Evolutionary conservation across 2,888 invertebrate species (phyloP).

Genomic region (Drosophila tanythrix): DNA sequence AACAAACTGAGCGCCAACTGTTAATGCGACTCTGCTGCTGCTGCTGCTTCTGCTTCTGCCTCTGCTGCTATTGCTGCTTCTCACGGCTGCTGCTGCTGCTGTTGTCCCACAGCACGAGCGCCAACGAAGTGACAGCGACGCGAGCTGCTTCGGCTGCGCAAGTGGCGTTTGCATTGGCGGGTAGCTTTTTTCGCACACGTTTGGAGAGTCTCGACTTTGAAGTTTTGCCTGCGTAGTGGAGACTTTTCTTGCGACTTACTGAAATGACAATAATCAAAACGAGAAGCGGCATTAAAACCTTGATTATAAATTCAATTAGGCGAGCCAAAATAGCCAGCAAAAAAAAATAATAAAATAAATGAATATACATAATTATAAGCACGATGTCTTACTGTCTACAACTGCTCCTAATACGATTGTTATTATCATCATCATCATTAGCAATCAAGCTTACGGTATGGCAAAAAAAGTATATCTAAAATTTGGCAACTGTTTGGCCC

Average conservation of each 20-base stretch:
- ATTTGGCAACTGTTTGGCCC: conserved; percentile 44
- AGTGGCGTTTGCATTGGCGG: conserved; percentile 71
- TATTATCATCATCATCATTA: conserved; percentile 48
- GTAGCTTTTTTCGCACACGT: conserved; percentile 56
- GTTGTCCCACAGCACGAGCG: conserved; percentile 62
- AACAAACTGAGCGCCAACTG: conserved; percentile 57
- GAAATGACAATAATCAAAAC: conserved; percentile 65
- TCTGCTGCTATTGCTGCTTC: conserved; percentile 36
- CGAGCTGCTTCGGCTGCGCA: conserved; percentile 73
- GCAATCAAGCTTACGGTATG: conserved; percentile 49
- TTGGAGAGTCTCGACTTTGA: conserved; percentile 59
- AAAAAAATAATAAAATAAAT: conserved; percentile 16
- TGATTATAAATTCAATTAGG: conserved; percentile 79
- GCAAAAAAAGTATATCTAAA: conserved; percentile 17
- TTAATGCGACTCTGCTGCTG: conserved; percentile 28
- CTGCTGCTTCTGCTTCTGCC: conserved; percentile 3
- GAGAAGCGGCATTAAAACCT: conserved; percentile 70
- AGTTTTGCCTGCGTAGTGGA: conserved; percentile 54
- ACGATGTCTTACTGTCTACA: conserved; percentile 38
- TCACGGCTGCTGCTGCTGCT: conserved; percentile 35
- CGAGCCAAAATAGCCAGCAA: conserved; percentile 22
- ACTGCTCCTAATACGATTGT: conserved; percentile 43
- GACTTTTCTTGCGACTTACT: conserved; percentile 49
- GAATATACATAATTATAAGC: conserved; percentile 27
- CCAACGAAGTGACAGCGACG: conserved; percentile 65